These are phyloP conservation scores for Crypturellus tataupa DNA, from an alignment of 2,797 vertebrate genomes.

Conservation along the genomic window DNA sequence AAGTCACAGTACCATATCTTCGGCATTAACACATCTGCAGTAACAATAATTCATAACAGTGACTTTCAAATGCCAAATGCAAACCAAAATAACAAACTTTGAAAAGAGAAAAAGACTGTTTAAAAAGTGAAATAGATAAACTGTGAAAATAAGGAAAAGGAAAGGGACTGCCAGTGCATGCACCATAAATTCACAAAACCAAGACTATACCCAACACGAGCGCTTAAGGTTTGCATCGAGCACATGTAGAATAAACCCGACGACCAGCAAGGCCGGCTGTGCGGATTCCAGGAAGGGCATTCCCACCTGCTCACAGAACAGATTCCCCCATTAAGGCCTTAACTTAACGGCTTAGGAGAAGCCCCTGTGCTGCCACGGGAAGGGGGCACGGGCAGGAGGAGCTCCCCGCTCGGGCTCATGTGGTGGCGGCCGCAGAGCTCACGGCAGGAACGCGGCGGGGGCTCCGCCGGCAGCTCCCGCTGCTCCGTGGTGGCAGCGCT, in stretches of 20 bases:
- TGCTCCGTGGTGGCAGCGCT: no score
- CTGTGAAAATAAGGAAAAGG: not conserved
- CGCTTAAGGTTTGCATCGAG: no score
- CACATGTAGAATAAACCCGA: not conserved
- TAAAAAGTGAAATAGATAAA: not conserved
- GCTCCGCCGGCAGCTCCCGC: no score
- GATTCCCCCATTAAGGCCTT: no score
- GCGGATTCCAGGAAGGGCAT: not conserved
- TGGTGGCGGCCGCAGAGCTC: no score
- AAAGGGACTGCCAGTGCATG: not conserved
- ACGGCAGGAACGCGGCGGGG: no score
- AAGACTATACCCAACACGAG: not conserved
- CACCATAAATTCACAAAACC: not conserved
- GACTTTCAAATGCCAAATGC: not conserved
- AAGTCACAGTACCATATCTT: not conserved
- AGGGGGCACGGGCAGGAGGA: no score
- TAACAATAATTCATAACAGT: not conserved
- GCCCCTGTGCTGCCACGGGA: no score
- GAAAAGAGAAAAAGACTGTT: not conserved
- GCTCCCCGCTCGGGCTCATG: no score
- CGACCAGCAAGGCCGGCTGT: no score
- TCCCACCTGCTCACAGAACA: not conserved
- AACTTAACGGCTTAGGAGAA: no score
- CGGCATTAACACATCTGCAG: not conserved
- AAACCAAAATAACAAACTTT: not conserved